Conservation (phyloP, 2,797 vertebrate genomes). For the Sebastes ruberrimus region DNA sequence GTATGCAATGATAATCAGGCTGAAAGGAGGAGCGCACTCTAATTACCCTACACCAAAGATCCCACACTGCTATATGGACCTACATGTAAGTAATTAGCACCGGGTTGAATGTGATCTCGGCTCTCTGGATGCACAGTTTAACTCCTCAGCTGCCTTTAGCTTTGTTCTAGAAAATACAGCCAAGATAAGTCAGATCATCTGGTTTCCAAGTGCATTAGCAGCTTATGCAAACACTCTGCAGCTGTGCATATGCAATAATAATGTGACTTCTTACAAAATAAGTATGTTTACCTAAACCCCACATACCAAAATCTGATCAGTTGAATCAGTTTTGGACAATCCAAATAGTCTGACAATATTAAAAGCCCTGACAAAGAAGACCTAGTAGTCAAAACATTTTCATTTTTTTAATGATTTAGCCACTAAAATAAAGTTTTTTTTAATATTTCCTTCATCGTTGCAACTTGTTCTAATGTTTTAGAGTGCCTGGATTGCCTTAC, state of each 20-base stretch:
- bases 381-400: not conserved
- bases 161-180: not conserved
- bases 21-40: conserved; percentile 26
- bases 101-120: conserved; percentile 12
- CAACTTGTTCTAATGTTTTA: not conserved
- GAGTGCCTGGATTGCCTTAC: not conserved
- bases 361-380: no score
- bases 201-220: not conserved
- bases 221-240: not conserved
- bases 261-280: not conserved
- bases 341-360: not conserved
- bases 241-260: conserved; percentile 11
- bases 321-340: not conserved
- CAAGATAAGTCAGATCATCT: not conserved
- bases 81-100: conserved; percentile 29
- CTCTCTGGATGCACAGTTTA: not conserved
- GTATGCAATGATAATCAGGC: conserved; percentile 44
- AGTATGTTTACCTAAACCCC: not conserved
- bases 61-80: conserved; percentile 13
- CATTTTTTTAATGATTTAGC: not conserved
- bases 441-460: not conserved
- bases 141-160: not conserved
- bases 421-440: not conserved
- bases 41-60: conserved; percentile 39
- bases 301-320: not conserved